Evolutionary conservation across 2,888 invertebrate genomes (phyloP), one percentile per base, ranked within the genome.

Genomic region (Leptogaster cylindrica): DNA sequence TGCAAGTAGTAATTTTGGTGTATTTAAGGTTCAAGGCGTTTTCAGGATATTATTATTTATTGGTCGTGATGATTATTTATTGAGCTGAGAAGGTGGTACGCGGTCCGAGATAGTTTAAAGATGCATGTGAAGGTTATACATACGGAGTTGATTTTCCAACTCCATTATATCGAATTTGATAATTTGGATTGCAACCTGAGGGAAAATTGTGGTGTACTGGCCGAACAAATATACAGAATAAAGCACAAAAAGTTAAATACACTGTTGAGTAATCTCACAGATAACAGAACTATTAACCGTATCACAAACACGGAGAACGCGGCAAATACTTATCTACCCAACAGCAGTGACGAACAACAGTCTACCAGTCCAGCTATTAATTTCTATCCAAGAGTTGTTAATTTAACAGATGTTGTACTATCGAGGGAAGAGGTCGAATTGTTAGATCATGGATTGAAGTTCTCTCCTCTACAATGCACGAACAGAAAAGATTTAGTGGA

Each of bases 161-260:
- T 36, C 36, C 36, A 44, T 44, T 18, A 16, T 10, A 18, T 44
- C 44, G 44, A 8, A 44, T 44, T 44, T 44, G 44, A 44, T 18
- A 8, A 18, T 18, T 20, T 44, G 44, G 44, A 16, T 20, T 18
- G 44, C 14, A 20, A 44, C 7, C 18, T 44, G 18, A 44, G 44
- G 18, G 18, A 44, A 20, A 20, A 44, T 44, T 44, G 16, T 16
- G 16, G 5, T 3, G 3, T 44, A 10, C 44, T 44, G 20, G 44
- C 44, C 18, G 44, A 44, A 8, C 44, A 44, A n/a, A 18, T 44
- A 44, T 44, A 44, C 18, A 44, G 18, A 44, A 44, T 44, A 16
- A 44, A 44, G 18, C 10, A 44, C 44, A 44, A 44, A 16, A 44
- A 44, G 44, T 44, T 44, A 16, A 44, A 44, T 16, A 10, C 44